Evolutionary conservation across 2,113 vertebrate genomes (phyloP).

Genomic region (Phyllostomus hastatus): DNA sequence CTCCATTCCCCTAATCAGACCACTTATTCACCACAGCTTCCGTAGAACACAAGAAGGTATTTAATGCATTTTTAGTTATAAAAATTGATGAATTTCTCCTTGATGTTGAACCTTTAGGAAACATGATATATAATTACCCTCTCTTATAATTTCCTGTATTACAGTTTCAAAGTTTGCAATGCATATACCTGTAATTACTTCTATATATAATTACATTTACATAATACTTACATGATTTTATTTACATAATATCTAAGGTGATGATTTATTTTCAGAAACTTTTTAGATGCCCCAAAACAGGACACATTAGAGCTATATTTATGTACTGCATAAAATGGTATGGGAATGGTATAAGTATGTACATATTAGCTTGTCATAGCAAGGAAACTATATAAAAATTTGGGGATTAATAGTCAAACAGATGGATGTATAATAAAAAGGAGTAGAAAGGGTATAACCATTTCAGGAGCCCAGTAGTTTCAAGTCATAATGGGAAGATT

Average conservation of each 20-base stretch:
- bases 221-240: constrained; percentile 23
- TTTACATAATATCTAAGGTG: constrained; percentile 25
- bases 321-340: neutral
- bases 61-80: neutral
- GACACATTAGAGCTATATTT: neutral
- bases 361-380: neutral
- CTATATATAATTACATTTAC: constrained; percentile 35
- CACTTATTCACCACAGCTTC: neutral
- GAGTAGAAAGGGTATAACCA: neutral
- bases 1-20: neutral
- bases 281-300: neutral
- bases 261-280: constrained; percentile 20
- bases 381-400: neutral
- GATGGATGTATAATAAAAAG: neutral
- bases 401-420: neutral
- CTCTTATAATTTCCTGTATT: neutral
- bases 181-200: neutral
- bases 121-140: constrained; percentile 21
- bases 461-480: neutral
- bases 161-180: neutral
- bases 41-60: neutral
- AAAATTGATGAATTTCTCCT: constrained; percentile 12
- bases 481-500: neutral
- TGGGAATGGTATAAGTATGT: neutral
- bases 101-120: neutral